Percentiles rank a stretch among this genome's conserved stretches.
phyloP scores from a whole-genome alignment of 2,888 invertebrate species.

The Idaea aversata region DNA sequence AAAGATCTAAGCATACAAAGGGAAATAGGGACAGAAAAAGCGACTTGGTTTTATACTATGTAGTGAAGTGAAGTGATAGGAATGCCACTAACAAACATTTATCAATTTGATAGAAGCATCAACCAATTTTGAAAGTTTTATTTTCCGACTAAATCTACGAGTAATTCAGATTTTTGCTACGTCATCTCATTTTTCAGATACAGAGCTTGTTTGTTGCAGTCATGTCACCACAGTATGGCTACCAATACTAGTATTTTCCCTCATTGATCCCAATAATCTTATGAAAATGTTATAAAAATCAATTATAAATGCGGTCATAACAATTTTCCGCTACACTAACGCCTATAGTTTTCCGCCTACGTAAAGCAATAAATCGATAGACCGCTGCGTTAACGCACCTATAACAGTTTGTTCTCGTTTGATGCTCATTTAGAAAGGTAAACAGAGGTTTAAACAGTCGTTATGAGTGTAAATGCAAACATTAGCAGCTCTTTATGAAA shows the following conservation, averaged over 20 bases:
- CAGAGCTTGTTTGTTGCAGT: not conserved
- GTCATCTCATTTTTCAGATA: too few relatives aligned
- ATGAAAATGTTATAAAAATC: not conserved
- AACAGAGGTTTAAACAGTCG: slow-evolving; percentile 58
- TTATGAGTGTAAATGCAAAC: slow-evolving; percentile 54
- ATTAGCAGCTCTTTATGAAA: slow-evolving; percentile 46
- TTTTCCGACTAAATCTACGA: too few relatives aligned
- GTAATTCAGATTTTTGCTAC: too few relatives aligned
- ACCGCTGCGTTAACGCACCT: slow-evolving; percentile 57
- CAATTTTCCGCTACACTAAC: slow-evolving; percentile 9
- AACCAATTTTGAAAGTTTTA: too few relatives aligned
- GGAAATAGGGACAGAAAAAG: too few relatives aligned
- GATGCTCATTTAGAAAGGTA: slow-evolving; percentile 65
- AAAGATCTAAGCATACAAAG: too few relatives aligned
- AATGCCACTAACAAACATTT: too few relatives aligned
- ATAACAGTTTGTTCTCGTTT: slow-evolving; percentile 70
- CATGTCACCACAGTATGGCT: too few relatives aligned
- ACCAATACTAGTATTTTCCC: too few relatives aligned
- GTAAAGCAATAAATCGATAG: slow-evolving; percentile 54
- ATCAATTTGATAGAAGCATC: too few relatives aligned
- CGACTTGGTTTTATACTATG: too few relatives aligned
- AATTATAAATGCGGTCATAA: slow-evolving; percentile 1
- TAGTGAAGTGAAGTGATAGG: too few relatives aligned
- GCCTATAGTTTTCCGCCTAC: slow-evolving; percentile 36
- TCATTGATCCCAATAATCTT: not conserved